Percentiles rank a stretch among this genome's conserved stretches.
These are phyloP conservation scores for Branchellion lobata DNA, from an alignment of 2,888 invertebrate genomes.

Conservation along the genomic window DNA sequence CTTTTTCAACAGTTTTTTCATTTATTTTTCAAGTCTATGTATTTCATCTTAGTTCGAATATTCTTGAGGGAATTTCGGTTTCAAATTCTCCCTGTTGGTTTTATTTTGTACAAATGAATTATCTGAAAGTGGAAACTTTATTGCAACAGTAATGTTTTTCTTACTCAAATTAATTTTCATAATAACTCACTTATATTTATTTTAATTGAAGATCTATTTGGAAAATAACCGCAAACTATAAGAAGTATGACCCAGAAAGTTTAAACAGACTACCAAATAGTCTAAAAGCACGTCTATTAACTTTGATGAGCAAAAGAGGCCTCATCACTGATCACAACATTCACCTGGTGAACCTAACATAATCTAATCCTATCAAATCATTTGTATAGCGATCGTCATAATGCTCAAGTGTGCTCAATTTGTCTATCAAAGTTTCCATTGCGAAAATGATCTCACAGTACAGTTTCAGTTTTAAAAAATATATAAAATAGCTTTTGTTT, in stretches of 20 bases:
- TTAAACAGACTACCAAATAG: conserved; percentile 44
- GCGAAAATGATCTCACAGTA: too few relatives aligned
- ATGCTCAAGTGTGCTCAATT: background rate
- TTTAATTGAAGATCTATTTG: conserved; percentile 22
- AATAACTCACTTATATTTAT: background rate
- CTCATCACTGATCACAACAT: conserved; percentile 58
- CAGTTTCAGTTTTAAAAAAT: too few relatives aligned
- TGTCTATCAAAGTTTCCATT: background rate
- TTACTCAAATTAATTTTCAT: background rate
- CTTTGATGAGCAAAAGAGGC: conserved; percentile 58
- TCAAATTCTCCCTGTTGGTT: too few relatives aligned
- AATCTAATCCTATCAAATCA: conserved; percentile 43
- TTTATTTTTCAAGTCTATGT: background rate
- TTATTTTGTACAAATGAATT: background rate
- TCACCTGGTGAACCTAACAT: too few relatives aligned
- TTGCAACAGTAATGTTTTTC: background rate
- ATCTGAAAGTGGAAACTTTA: background rate
- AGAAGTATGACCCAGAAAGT: conserved; percentile 1
- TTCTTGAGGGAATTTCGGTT: too few relatives aligned
- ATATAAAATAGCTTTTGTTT: too few relatives aligned
- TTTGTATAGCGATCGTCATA: background rate
- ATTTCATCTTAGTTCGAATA: too few relatives aligned
- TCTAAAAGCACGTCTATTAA: conserved; percentile 56
- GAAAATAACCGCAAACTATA: conserved; percentile 11
- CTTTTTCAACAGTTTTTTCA: background rate